Evolutionary conservation across 2,113 vertebrate species (phyloP).

Genomic region (Falcunculus frontatus): DNA sequence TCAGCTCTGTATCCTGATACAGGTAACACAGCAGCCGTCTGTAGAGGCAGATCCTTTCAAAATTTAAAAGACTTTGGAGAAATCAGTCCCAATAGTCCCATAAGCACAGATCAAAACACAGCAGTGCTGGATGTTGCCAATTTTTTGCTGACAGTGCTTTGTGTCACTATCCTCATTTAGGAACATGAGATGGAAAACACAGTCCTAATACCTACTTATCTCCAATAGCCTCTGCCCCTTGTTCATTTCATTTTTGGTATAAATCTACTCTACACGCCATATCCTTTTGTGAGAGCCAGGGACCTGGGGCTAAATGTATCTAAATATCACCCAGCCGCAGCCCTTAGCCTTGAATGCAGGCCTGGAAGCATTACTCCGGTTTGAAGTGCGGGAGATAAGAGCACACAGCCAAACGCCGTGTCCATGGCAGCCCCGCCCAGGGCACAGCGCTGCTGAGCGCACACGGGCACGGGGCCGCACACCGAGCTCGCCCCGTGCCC

Average conservation of each 20-base stretch:
- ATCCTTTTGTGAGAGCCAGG: background rate
- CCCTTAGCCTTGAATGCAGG: background rate
- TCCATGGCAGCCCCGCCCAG: background rate
- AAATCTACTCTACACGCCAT: background rate
- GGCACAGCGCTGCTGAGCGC: background rate
- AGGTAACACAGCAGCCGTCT: background rate
- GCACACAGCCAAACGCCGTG: background rate
- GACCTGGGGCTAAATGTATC: background rate
- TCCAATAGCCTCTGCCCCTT: background rate
- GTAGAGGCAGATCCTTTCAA: background rate
- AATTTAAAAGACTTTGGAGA: background rate
- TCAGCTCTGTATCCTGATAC: background rate
- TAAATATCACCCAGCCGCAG: accelerated
- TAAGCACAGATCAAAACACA: background rate
- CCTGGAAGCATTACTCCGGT: background rate
- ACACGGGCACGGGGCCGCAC: background rate
- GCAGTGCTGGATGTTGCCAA: background rate
- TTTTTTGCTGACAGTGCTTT: background rate
- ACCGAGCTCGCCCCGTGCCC: accelerated
- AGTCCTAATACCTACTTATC: background rate
- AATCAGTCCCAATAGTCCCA: background rate
- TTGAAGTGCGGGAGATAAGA: background rate
- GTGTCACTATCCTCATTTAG: background rate
- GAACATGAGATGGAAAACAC: background rate
- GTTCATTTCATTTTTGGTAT: background rate